phyloP scores from a whole-genome alignment of 2,113 vertebrate species.

The Crotalus viridis region DNA sequence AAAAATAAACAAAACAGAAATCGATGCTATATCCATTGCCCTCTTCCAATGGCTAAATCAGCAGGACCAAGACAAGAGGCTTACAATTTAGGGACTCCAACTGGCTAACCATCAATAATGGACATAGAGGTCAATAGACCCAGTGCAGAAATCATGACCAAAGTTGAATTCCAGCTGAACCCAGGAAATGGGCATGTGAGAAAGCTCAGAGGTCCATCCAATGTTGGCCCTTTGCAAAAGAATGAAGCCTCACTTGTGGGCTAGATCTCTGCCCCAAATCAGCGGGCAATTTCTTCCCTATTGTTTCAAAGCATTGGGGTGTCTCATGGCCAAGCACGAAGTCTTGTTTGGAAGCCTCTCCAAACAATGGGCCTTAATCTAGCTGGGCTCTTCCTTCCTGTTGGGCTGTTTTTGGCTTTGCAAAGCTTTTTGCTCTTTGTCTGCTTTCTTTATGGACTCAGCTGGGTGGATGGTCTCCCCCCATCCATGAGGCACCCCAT shows the following conservation, averaged over 20 bases:
- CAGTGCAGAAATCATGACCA: not conserved
- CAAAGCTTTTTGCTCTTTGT: not conserved
- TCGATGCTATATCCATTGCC: too few species aligned
- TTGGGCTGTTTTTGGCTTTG: not conserved
- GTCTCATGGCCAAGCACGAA: too few species aligned
- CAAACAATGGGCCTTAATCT: not conserved
- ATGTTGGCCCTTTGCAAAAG: too few species aligned
- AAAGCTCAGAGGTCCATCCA: too few species aligned
- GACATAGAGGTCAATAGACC: not conserved
- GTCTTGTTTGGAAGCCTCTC: not conserved
- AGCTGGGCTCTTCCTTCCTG: not conserved
- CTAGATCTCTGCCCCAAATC: too few species aligned
- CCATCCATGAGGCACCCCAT: not conserved
- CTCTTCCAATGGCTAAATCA: not conserved
- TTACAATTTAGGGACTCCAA: not conserved
- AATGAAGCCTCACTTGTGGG: too few species aligned
- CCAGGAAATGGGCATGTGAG: not conserved
- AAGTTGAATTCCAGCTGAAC: not conserved
- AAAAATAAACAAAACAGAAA: not conserved
- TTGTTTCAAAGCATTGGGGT: not conserved
- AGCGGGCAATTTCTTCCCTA: not conserved
- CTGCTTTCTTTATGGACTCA: not conserved
- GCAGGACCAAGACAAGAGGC: not conserved
- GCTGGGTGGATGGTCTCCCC: not conserved
- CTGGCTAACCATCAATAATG: not conserved